Base-by-base conservation (phyloP, 1,140 invertebrate species). In the Antheraea pernyi region DNA sequence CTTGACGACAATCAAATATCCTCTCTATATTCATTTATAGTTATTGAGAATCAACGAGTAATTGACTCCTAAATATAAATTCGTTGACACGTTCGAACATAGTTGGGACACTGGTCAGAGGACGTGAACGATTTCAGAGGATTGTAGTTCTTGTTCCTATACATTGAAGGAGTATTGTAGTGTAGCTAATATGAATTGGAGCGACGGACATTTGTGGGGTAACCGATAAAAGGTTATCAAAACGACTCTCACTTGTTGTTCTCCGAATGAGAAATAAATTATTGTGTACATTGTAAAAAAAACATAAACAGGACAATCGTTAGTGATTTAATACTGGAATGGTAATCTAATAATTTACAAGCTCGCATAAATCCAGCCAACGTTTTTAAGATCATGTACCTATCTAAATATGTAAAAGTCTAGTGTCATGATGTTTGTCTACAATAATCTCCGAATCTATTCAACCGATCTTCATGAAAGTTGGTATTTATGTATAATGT, bases 141-240 rank as follows among this genome's bases (percentile, higher is more conserved):
- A 6, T 53, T 53, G 13, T 53, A 13, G 13, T 18, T 61, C 59
- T 61, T 61, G 9, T 61, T 61, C 3, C 11, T 19, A 61, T 3
- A 10, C 19, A 30, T 2, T 4, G 18, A 61, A 13, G 18, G 16
- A 16, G n/a, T 39, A n/a, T 19, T 19, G 53, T 19, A 11, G 39
- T 5, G 30, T 19, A 19, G 8, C 19, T 18, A 9, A 19, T 4
- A 61, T 7, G 16, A 61, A 22, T 22, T 22, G 13, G 59, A 61
- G 19, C 59, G 11, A 19, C 59, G 59, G 64, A 48, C 58, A 68
- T 46, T 53, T 53, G 59, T n/a, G 37, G 46, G 59, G 13, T 16
- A 42, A 65, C 8, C 36, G 74, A 73, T 76, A 76, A 73, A 67
- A 73, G 69, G 66, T 76, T 76, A 76, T 76, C 74, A 60, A n/a